Percentiles rank a stretch among this genome's conserved stretches.
phyloP scores from a whole-genome alignment of 2,888 invertebrate species.

The Sepioteuthis lessoniana region DNA sequence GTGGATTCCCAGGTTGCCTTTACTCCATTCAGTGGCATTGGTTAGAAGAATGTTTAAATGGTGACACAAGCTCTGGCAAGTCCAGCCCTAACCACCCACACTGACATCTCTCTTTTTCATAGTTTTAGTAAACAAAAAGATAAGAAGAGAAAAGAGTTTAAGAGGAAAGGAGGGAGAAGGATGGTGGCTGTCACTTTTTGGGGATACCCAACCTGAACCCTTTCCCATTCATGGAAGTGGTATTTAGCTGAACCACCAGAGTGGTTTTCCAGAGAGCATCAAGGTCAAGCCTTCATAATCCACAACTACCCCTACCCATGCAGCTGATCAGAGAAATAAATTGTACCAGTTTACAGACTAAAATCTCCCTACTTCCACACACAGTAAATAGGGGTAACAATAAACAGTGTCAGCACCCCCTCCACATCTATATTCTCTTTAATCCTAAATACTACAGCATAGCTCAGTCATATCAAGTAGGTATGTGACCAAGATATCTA shows the following conservation, averaged over 20 bases:
- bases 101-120: background rate
- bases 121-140: background rate
- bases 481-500: no score
- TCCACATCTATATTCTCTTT: background rate
- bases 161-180: background rate
- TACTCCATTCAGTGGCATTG: background rate
- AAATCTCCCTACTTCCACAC: background rate
- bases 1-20: conserved; percentile 10
- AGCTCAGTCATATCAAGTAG: no score
- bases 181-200: background rate
- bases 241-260: background rate
- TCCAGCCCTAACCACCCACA: background rate
- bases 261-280: conserved; percentile 20
- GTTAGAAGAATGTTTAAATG: background rate
- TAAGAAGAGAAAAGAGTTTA: background rate
- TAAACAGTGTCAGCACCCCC: no score
- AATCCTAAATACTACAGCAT: no score
- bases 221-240: background rate
- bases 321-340: no score
- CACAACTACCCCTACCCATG: background rate
- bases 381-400: background rate
- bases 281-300: conserved; percentile 15
- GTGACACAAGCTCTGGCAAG: background rate
- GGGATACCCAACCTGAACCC: background rate
- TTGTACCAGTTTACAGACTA: no score